phyloP scores from a whole-genome alignment of 2,797 vertebrate genomes.

The Lagodon rhomboides region DNA sequence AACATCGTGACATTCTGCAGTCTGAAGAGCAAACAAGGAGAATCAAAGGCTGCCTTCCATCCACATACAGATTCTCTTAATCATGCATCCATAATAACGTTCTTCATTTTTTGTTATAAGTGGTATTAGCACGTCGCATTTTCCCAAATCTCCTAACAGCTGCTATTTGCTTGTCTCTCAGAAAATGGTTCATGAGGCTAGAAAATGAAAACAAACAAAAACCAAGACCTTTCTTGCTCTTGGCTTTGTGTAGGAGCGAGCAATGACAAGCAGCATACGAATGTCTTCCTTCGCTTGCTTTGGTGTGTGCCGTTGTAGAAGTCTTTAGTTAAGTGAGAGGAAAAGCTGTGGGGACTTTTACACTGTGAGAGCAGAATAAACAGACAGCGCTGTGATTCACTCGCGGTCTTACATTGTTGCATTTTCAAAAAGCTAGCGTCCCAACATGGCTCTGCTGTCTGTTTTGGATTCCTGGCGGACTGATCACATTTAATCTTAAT shows the following conservation, averaged over 20 bases:
- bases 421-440: conserved; percentile 61
- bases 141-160: conserved; percentile 33
- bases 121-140: not conserved
- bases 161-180: conserved; percentile 38
- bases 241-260: conserved; percentile 1
- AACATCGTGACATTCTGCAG: not conserved
- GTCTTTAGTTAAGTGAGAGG: conserved; percentile 42
- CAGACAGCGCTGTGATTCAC: conserved; percentile 54
- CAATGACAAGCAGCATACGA: conserved; percentile 1
- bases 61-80: not conserved
- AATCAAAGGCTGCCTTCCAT: not conserved
- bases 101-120: conserved; percentile 9
- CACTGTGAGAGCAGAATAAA: conserved; percentile 60
- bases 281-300: conserved; percentile 20
- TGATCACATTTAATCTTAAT: conserved; percentile 68
- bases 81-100: not conserved
- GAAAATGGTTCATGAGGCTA: not conserved
- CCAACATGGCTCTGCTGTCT: conserved; percentile 62
- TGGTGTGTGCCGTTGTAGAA: conserved; percentile 11
- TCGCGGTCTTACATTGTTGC: conserved; percentile 30
- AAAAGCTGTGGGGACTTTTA: conserved; percentile 49
- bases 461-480: conserved; percentile 65
- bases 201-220: conserved; percentile 40
- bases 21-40: not conserved
- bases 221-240: conserved; percentile 2